Percentiles rank a stretch among this genome's conserved stretches.
Evolutionary conservation across 2,797 vertebrate species (phyloP).

Genomic region (Prunella strophiata): DNA sequence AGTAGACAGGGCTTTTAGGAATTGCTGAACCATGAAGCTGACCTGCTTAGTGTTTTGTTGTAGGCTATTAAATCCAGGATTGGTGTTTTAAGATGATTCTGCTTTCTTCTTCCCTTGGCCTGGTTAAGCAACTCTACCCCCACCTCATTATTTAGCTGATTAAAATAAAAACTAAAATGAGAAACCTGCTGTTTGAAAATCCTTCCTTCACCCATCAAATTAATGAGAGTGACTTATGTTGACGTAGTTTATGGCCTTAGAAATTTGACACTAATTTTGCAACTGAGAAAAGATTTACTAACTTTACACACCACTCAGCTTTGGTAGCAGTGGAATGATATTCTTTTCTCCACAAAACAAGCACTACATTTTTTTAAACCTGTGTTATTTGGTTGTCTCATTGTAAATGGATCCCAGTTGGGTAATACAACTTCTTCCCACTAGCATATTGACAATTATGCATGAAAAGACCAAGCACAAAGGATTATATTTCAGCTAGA

Average conservation of each 20-base stretch:
- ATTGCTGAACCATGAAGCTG: slow-evolving; percentile 81
- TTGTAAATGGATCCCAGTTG: slow-evolving; percentile 47
- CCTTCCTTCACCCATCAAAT: slow-evolving; percentile 62
- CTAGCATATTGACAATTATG: slow-evolving; percentile 48
- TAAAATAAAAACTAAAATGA: slow-evolving; percentile 65
- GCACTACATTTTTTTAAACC: slow-evolving; percentile 61
- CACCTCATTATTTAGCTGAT: slow-evolving; percentile 75
- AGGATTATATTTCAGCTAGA: slow-evolving; percentile 58
- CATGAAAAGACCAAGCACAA: slow-evolving; percentile 37
- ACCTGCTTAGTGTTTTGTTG: slow-evolving; percentile 83
- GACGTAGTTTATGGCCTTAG: slow-evolving; percentile 51
- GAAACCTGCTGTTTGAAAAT: slow-evolving; percentile 67
- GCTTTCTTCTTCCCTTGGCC: slow-evolving; percentile 70
- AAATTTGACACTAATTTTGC: slow-evolving; percentile 72
- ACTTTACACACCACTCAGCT: slow-evolving; percentile 52
- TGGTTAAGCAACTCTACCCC: slow-evolving; percentile 74
- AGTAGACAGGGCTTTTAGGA: slow-evolving; percentile 81
- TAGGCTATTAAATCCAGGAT: slow-evolving; percentile 80
- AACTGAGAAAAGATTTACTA: slow-evolving; percentile 72
- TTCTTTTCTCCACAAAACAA: slow-evolving; percentile 68
- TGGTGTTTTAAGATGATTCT: slow-evolving; percentile 76
- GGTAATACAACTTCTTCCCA: neutral
- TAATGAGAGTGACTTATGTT: slow-evolving; percentile 71
- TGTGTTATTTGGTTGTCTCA: slow-evolving; percentile 54
- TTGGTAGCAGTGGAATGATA: slow-evolving; percentile 39